Evolutionary conservation across 2,888 invertebrate species (phyloP).

Genomic region (Scaeva pyrastri): DNA sequence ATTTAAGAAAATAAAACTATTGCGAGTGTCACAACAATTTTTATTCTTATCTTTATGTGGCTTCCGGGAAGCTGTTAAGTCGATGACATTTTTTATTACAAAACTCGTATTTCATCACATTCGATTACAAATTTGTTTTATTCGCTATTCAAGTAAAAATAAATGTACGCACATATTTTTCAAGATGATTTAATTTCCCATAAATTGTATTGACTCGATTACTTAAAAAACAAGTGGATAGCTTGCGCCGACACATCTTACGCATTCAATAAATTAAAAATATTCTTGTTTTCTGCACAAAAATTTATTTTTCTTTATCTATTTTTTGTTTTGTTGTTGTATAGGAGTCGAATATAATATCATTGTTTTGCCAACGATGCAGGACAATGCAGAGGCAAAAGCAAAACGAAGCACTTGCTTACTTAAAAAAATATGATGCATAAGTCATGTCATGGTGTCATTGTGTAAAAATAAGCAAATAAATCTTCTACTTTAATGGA

Average conservation of each 20-base stretch:
- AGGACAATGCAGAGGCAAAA: constrained; percentile 18
- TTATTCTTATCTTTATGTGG: constrained; percentile 22
- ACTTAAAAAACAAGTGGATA: constrained; percentile 6
- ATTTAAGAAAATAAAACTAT: background rate
- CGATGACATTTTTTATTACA: constrained; percentile 28
- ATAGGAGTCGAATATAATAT: background rate
- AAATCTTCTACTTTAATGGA: constrained; percentile 34
- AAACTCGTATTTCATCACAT: constrained; percentile 38
- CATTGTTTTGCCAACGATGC: constrained; percentile 21
- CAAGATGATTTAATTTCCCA: constrained; percentile 19
- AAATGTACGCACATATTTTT: constrained; percentile 1
- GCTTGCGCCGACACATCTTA: constrained; percentile 20
- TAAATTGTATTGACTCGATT: constrained; percentile 15
- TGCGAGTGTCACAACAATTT: constrained; percentile 20
- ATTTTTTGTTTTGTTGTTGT: background rate
- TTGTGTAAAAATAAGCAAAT: constrained; percentile 55
- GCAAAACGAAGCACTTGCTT: constrained; percentile 45
- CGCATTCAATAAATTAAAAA: constrained; percentile 29
- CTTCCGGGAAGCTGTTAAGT: constrained; percentile 30
- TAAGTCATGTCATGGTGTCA: constrained; percentile 58
- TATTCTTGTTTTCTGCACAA: constrained; percentile 24
- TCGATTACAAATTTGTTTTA: constrained; percentile 44
- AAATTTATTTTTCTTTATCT: constrained; percentile 21
- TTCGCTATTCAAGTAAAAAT: background rate
- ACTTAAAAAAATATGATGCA: constrained; percentile 46